Evolutionary conservation across 2,113 vertebrate genomes (phyloP).

Genomic region (Carassius auratus): DNA sequence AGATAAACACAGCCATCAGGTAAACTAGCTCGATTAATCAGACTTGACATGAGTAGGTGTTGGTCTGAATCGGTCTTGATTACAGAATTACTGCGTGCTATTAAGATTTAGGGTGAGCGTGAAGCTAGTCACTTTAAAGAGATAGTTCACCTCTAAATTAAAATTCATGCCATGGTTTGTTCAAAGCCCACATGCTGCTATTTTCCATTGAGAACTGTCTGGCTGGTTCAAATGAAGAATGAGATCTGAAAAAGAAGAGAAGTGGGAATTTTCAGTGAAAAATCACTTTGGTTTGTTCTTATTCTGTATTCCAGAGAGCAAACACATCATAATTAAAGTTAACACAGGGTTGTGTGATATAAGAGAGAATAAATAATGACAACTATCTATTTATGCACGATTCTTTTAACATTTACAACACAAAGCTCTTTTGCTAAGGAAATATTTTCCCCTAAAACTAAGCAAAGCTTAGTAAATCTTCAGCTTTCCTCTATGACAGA

Average conservation of each 20-base stretch:
- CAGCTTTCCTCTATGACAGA: background rate
- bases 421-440: background rate
- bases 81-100: background rate
- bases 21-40: background rate
- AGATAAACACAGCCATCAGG: slow-evolving; percentile 23
- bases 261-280: background rate
- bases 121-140: background rate
- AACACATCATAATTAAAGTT: background rate
- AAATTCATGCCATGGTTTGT: background rate
- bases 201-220: background rate
- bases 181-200: background rate
- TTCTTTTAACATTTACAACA: background rate
- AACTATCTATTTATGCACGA: background rate
- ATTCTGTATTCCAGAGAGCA: background rate
- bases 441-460: background rate
- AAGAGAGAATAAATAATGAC: background rate
- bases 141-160: background rate
- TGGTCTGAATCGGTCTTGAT: background rate
- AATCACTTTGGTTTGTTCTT: background rate
- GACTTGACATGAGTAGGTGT: background rate
- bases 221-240: background rate
- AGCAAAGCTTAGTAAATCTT: background rate
- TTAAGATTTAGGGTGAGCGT: background rate
- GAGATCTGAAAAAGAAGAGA: background rate
- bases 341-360: background rate